Conservation (phyloP, 1,140 invertebrate species). For the Pentalonia nigronervosa region DNA sequence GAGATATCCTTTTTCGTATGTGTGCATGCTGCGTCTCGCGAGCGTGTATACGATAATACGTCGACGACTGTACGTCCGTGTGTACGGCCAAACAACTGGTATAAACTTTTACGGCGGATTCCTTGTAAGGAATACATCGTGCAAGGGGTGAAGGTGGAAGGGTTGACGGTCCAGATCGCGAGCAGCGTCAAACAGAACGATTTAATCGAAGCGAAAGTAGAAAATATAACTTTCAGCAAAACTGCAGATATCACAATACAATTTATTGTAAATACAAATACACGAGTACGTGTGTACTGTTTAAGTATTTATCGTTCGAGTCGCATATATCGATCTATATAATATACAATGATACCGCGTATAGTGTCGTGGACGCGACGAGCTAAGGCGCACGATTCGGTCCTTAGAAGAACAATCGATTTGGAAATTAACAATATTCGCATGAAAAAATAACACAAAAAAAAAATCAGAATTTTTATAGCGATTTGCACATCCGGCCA, state of each 20-base stretch:
- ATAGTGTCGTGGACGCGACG: not conserved
- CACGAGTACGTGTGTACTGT: not conserved
- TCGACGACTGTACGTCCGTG: not conserved
- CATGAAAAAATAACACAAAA: not conserved
- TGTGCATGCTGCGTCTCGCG: not conserved
- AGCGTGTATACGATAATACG: not conserved
- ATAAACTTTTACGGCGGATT: conserved; percentile 26
- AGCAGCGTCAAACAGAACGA: not conserved
- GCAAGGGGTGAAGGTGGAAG: not conserved
- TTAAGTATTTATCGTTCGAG: not conserved
- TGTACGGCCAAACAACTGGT: not conserved
- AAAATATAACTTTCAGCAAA: not conserved
- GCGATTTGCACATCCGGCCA: not conserved
- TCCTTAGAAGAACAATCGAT: not conserved
- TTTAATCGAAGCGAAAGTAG: not conserved
- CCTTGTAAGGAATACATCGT: not conserved
- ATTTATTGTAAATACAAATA: not conserved
- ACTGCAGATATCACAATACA: not conserved
- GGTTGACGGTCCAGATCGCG: not conserved
- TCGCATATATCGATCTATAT: not conserved
- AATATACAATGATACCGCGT: not conserved
- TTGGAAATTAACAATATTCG: not conserved
- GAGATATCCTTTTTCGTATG: not conserved
- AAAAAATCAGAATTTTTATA: not conserved
- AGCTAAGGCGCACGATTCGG: not conserved